Conservation (phyloP, 2,113 vertebrate genomes). For the Amblyopsis rosae region DNA sequence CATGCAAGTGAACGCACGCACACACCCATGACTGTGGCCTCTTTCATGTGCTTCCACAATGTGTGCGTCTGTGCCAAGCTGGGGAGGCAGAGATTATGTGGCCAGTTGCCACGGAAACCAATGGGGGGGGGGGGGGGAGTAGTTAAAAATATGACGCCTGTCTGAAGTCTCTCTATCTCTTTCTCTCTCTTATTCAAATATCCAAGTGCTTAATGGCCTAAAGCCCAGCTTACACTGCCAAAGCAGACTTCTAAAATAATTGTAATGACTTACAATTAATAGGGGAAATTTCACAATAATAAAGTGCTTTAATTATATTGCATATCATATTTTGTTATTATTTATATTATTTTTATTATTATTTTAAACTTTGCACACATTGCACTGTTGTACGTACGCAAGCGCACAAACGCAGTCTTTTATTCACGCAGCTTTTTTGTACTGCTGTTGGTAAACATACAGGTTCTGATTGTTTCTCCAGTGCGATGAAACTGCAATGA, state of each 20-base stretch:
- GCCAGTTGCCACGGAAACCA: conserved; percentile 60
- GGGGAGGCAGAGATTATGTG: conserved; percentile 12
- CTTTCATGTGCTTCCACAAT: conserved; percentile 31
- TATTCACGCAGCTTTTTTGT: no score
- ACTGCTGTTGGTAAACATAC: neutral
- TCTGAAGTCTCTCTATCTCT: conserved; percentile 20
- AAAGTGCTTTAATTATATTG: no score
- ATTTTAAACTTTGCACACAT: no score
- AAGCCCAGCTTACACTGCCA: no score
- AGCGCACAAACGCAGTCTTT: neutral
- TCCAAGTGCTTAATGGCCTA: no score
- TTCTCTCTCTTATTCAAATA: conserved; percentile 16
- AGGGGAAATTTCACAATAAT: no score
- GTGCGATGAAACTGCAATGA: no score
- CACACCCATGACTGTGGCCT: neutral
- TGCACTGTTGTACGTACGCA: no score
- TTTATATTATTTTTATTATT: no score
- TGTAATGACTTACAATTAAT: no score
- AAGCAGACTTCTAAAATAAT: no score
- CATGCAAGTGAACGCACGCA: neutral
- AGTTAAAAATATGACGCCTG: conserved; percentile 32
- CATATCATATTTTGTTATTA: no score
- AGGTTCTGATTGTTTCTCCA: neutral
- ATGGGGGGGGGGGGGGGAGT: conserved; percentile 3
- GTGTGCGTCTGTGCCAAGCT: neutral